These are phyloP conservation scores for Drosophila busckii DNA, from an alignment of 1,140 invertebrate genomes.

Conservation along the genomic window DNA sequence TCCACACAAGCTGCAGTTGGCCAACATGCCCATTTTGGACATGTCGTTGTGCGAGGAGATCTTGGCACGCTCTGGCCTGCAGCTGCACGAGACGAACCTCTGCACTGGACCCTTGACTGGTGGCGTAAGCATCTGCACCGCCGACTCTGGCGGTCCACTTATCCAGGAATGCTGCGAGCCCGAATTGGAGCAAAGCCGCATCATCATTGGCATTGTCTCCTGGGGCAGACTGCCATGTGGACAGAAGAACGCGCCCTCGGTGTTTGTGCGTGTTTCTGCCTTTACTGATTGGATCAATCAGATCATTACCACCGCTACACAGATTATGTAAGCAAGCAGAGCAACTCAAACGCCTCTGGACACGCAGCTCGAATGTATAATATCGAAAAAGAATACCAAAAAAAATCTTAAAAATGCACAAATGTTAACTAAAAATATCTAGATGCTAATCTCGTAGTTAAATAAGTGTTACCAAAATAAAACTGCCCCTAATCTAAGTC, in stretches of 20 bases:
- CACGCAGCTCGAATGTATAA: slow-evolving; percentile 50
- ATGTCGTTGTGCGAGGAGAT: slow-evolving; percentile 68
- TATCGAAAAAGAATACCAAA: slow-evolving; percentile 29
- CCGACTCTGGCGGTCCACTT: slow-evolving; percentile 80
- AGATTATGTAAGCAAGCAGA: slow-evolving; percentile 40
- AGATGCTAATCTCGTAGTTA: slow-evolving; percentile 50
- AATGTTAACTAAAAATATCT: slow-evolving; percentile 19
- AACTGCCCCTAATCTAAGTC: slow-evolving; percentile 31
- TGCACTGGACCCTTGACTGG: slow-evolving; percentile 80
- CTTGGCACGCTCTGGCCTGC: slow-evolving; percentile 55
- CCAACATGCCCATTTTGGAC: slow-evolving; percentile 79
- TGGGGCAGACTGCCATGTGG: slow-evolving; percentile 80
- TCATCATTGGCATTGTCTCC: slow-evolving; percentile 75
- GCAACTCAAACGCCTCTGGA: background rate
- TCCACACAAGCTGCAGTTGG: slow-evolving; percentile 79
- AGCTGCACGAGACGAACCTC: slow-evolving; percentile 79
- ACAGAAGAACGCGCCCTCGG: slow-evolving; percentile 83
- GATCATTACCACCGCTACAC: slow-evolving; percentile 56
- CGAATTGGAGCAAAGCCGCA: slow-evolving; percentile 43
- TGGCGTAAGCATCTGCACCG: slow-evolving; percentile 79
- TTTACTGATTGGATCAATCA: slow-evolving; percentile 83
- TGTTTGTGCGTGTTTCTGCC: slow-evolving; percentile 85
- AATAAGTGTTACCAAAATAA: slow-evolving; percentile 28
- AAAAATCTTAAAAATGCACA: slow-evolving; percentile 21
- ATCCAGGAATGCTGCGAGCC: slow-evolving; percentile 52